Conservation (phyloP, 92 coral and sea anemone genomes). For the Zoanthus gigantus region DNA sequence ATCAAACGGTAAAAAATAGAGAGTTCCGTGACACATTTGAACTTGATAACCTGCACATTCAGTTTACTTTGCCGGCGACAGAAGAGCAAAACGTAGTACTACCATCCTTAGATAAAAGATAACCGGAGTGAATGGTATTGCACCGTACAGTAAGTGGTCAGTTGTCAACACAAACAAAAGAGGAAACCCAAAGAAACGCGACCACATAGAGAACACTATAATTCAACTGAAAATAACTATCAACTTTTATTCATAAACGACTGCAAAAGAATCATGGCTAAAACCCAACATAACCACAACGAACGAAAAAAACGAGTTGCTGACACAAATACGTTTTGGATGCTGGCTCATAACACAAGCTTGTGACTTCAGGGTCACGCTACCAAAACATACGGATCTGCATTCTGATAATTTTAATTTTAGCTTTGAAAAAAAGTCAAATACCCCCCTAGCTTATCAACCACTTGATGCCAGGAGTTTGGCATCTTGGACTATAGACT, state of each 20-base stretch:
- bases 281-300: not conserved
- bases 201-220: not conserved
- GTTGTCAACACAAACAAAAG: not conserved
- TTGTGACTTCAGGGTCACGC: no score
- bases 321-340: no score
- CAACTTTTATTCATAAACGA: not conserved
- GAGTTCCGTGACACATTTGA: not conserved
- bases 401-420: no score
- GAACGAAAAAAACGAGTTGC: no score
- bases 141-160: no score
- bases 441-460: no score
- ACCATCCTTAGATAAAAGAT: not conserved
- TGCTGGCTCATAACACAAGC: not conserved
- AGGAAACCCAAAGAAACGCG: not conserved
- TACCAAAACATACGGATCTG: no score
- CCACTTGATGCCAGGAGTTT: no score
- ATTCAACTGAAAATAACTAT: not conserved
- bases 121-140: not conserved
- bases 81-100: not conserved
- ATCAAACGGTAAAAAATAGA: not conserved
- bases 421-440: no score
- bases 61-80: slow-evolving; percentile 1
- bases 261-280: not conserved
- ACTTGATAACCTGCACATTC: not conserved
- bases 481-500: no score